Percentiles rank a stretch among this genome's conserved stretches.
Conservation (phyloP, 2,113 vertebrate genomes). For the Limanda limanda region DNA sequence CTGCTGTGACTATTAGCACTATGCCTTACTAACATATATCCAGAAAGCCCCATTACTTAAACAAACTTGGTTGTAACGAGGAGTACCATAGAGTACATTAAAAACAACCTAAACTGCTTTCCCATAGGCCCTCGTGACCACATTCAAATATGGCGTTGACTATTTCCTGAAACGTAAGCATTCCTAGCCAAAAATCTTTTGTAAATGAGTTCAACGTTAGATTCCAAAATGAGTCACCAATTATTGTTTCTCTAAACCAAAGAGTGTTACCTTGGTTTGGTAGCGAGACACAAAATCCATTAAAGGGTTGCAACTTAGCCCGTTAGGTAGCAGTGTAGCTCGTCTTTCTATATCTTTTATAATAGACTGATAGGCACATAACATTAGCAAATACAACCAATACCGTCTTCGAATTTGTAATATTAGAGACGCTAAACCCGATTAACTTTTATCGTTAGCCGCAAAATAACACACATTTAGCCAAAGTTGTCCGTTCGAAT, state of each 20-base stretch:
- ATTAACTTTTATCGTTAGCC: neutral
- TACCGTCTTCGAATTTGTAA: too few species aligned
- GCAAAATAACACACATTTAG: neutral
- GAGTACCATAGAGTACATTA: neutral
- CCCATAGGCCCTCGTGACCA: conserved; percentile 59
- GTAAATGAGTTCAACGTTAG: neutral
- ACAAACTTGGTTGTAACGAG: neutral
- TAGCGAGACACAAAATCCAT: neutral
- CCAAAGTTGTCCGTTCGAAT: neutral
- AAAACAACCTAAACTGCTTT: neutral
- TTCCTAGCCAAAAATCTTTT: neutral
- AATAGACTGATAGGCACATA: neutral
- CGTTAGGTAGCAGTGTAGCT: neutral
- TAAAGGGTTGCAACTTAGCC: neutral
- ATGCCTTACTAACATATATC: too few species aligned
- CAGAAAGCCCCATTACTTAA: neutral
- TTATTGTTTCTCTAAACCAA: neutral
- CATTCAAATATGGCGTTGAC: conserved; percentile 48
- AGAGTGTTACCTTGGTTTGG: too few species aligned
- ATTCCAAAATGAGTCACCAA: neutral
- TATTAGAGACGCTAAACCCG: neutral
- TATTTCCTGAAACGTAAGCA: conserved; percentile 62
- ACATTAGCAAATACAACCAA: neutral
- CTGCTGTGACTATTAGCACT: too few species aligned
- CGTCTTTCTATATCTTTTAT: too few species aligned